Conservation (phyloP, 1,140 invertebrate species). For the Rhyacophila brunnea region DNA sequence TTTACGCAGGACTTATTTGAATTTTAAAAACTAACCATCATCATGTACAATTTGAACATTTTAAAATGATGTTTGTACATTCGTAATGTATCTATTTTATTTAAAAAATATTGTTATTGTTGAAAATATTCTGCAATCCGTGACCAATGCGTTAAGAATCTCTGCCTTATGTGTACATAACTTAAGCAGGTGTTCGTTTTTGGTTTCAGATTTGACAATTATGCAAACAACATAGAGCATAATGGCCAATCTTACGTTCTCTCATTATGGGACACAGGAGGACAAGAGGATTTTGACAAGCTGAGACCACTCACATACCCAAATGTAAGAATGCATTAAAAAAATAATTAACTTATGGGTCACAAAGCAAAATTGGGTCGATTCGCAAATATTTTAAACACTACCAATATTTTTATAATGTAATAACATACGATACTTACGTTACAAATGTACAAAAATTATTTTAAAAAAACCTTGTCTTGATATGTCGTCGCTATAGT, state of each 20-base stretch:
- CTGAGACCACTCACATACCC: slow-evolving; percentile 88
- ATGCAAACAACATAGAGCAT: slow-evolving; percentile 71
- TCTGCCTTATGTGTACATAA: no score
- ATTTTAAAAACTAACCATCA: no score
- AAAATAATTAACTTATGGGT: neutral
- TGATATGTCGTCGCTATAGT: neutral
- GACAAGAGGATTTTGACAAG: slow-evolving; percentile 95
- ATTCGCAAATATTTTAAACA: neutral
- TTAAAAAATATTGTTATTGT: neutral
- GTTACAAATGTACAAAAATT: neutral
- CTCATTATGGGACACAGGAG: slow-evolving; percentile 91
- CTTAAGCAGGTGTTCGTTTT: no score
- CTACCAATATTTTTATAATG: neutral
- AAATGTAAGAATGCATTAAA: slow-evolving; percentile 62
- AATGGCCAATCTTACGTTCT: slow-evolving; percentile 75
- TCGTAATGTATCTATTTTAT: neutral
- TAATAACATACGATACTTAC: neutral
- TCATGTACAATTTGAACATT: neutral
- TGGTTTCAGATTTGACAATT: slow-evolving; percentile 76
- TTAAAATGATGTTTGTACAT: neutral
- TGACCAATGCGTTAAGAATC: neutral
- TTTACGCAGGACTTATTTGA: no score
- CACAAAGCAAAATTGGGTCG: no score
- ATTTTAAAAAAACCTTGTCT: neutral
- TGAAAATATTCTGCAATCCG: neutral